Conservation (phyloP, 2,797 vertebrate species). For the Tragelaphus eurycerus region DNA sequence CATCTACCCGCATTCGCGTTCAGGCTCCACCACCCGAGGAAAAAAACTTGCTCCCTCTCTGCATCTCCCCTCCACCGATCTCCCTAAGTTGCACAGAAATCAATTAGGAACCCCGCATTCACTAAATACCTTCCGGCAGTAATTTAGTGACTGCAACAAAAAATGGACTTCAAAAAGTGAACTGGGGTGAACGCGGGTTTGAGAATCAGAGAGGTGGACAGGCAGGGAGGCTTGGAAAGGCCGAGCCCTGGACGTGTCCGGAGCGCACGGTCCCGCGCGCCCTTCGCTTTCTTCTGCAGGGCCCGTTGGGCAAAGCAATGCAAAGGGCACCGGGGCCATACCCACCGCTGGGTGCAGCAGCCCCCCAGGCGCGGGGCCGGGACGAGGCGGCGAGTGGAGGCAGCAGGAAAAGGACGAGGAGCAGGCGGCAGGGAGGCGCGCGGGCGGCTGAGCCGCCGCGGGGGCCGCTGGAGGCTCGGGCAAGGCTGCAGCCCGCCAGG, state of each 20-base stretch:
- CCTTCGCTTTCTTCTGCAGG: slow-evolving; percentile 81
- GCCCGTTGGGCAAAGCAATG: slow-evolving; percentile 75
- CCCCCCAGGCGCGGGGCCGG: slow-evolving; percentile 69
- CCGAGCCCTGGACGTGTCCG: slow-evolving; percentile 42
- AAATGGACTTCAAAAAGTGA: slow-evolving; percentile 67
- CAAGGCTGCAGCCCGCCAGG: slow-evolving; percentile 60
- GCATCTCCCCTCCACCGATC: not conserved
- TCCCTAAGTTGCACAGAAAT: slow-evolving; percentile 61
- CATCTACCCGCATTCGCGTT: not conserved
- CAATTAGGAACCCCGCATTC: slow-evolving; percentile 2
- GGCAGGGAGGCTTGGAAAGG: slow-evolving; percentile 45
- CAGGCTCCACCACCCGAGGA: slow-evolving; percentile 37
- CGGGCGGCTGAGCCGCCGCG: slow-evolving; percentile 59
- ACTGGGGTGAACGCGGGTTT: not conserved
- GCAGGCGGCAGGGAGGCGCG: slow-evolving; percentile 71
- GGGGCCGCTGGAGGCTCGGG: slow-evolving; percentile 42
- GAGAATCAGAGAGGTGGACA: not conserved
- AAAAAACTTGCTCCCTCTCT: slow-evolving; percentile 52
- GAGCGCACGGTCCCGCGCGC: slow-evolving; percentile 20
- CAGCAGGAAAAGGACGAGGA: slow-evolving; percentile 77
- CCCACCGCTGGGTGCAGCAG: slow-evolving; percentile 86
- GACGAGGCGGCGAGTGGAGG: slow-evolving; percentile 76
- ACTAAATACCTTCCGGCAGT: slow-evolving; percentile 21
- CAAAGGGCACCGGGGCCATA: slow-evolving; percentile 75
- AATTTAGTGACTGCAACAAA: slow-evolving; percentile 35